Base-by-base conservation (phyloP, 2,888 invertebrate genomes). In the Lamellibrachia satsuma region DNA sequence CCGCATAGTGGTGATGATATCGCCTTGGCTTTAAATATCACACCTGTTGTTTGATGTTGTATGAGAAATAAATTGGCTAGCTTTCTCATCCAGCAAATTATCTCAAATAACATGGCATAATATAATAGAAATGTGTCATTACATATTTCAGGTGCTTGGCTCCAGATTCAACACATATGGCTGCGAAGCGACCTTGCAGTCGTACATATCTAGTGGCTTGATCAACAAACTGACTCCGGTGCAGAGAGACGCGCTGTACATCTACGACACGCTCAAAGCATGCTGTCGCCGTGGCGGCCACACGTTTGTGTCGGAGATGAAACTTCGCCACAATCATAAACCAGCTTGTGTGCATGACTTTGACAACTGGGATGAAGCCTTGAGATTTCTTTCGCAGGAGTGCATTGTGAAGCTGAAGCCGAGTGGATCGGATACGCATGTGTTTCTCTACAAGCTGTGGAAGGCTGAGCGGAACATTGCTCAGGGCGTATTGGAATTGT, bases 211-310 rank as follows among this genome's bases (percentile, higher is more conserved):
- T 22, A 93, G 94, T 60, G 95, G 95, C 7, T 93, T 95, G 9
- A 92, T 94, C 90, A 55, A 93, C 1, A 92, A 93, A 9, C 93
- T 95, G 1, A 94, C 95, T 4, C 93, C 94, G 52, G 93, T 93
- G 15, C 93, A 94, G 52, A 94, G 93, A 91, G 95, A 96, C 92
- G 95, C 95, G n/a, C 93, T 96, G 15, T 92, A 94, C 90, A 95
- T 96, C 51, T 96, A 96, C 60, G 95, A 95, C 92, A 95, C 94
- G n/a, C 93, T 96, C 39, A 96, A 96, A 93, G 92, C 92, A 7
- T 94, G 95, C 27, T 95, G 95, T 7, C 94, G 93, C 39, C 93
- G 94, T 27, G 91, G 94, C 52, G 95, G 96, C 0, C 95, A 96
- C 93, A 95, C 95, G 52, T 95, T 93, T 93, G 92, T 94, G 52